Evolutionary conservation across 2,797 vertebrate genomes (phyloP), one percentile per base, ranked within the genome.

Genomic region (Epinephelus coioides): DNA sequence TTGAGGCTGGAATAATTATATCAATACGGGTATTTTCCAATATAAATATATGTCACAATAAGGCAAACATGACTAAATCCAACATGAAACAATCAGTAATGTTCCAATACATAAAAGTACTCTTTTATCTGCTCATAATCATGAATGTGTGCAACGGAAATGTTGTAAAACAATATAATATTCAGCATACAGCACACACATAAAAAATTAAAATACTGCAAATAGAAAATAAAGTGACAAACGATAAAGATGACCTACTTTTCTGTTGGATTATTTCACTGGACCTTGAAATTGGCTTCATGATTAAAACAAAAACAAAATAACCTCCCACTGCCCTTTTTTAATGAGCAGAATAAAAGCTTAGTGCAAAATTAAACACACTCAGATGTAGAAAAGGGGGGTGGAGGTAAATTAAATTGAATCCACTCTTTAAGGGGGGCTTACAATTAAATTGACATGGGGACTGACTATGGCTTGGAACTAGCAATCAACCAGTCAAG

Each of bases 251-350:
- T 47, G n/a, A 46, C 25, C 51, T 53, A 23, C 27, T 71, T 70
- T 73, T 57, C 12, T 25, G n/a, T 25, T 27, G 18, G 44, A 57
- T 40, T 66, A 60, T 54, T 77, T 57, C 38, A 59, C 49, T 59
- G 6, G 38, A 75, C 57, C 50, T 62, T 51, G 44, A 73, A 68
- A 68, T 73, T 57, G 14, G 7, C n/a, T 21, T n/a, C 3, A 25
- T 51, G 19, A 61, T 12, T 54, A 54, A 53, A 14, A n/a, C 1
- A 3, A 61, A 73, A 18, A 19, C 2, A 38, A 19, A 44, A 17
- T 17, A 2, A 19, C 19, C 1, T 15, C 27, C 10, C 43, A 8
- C 5, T 53, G 34, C 21, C 34, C 2, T 21, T 9, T 38, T 69
- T 6, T 27, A 70, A 53, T 53, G 17, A 59, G 38, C 14, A 46